Base-by-base conservation (phyloP, 2,888 invertebrate genomes). In the Antheraea yamamai region DNA sequence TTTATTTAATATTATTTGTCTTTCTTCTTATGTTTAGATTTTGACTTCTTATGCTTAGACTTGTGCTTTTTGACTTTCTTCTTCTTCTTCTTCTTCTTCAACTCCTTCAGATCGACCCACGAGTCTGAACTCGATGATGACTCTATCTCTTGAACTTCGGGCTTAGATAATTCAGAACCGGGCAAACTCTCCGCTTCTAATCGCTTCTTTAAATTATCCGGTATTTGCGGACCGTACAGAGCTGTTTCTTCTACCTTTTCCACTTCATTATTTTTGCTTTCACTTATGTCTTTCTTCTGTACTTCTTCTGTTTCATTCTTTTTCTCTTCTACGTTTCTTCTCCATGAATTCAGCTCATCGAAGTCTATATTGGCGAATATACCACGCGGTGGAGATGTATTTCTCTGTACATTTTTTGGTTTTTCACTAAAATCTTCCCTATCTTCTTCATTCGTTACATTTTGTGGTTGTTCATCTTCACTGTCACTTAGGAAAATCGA, bases 401-500 rank as follows among this genome's bases (percentile, higher is more conserved):
- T 97, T 72, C 97, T 93, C 78, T 96, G 93, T 0, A 95, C 79
- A 85, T 97, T 97, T 39, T 92, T 89, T 1, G 95, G 95, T 0
- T 88, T 89, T 26, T 90, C 89, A n/a, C 87, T 79, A 74, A 89
- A 91, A 77, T 88, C 87, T 23, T 79, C 84, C 0, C 66, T 58
- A 58, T 61, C 58, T 26, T 68, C 61, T 68, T 76, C 58, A 23
- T 26, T 76, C 1, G 4, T 73, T 47, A 75, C 73, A 10, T 72
- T 75, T 16, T 78, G 79, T 39, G 75, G 78, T n/a, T 74, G 77
- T 10, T 78, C 80, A 20, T 96, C 95, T 82, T 97, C 97, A 84
- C 97, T 97, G 77, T 97, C 97, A 83, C 97, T 97, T 47, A 97
- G 95, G 87, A 99, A 99, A 83, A 99, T 98, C 0, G 98, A 97